A percentile compares a stretch with the other conserved stretches of the same genome.
These are phyloP conservation scores for Catostomus latipinnis DNA, from an alignment of 2,797 vertebrate species.

Conservation along the genomic window DNA sequence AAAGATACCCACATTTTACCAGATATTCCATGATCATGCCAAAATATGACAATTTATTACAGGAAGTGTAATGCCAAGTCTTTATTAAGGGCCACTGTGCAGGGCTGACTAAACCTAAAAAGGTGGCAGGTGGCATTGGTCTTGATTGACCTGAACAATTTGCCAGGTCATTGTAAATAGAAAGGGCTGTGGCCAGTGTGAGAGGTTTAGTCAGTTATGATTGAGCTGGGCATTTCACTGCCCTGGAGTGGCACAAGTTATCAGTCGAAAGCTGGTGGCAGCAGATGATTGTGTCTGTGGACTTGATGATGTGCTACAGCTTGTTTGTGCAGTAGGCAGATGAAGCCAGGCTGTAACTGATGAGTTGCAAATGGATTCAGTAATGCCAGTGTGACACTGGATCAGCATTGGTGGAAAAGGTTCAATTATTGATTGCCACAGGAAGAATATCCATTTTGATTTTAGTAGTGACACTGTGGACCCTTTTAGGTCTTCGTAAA, in stretches of 20 bases:
- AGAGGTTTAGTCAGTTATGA: slow-evolving; percentile 27
- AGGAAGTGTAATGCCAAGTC: neutral
- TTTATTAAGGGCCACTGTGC: neutral
- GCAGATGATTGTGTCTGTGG: slow-evolving; percentile 38
- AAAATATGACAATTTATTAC: neutral
- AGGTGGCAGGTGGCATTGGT: slow-evolving; percentile 19
- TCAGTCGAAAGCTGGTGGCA: slow-evolving; percentile 66
- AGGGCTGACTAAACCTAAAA: neutral
- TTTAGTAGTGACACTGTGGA: neutral
- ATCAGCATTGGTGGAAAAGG: slow-evolving; percentile 43
- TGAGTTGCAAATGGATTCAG: slow-evolving; percentile 38
- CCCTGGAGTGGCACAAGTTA: slow-evolving; percentile 45
- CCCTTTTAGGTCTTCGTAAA: neutral
- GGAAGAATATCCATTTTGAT: slow-evolving; percentile 13
- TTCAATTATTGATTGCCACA: slow-evolving; percentile 21
- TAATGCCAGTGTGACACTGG: slow-evolving; percentile 39
- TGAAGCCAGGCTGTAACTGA: slow-evolving; percentile 33
- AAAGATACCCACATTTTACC: too few species aligned
- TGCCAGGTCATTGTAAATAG: slow-evolving; percentile 29
- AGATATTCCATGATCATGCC: too few species aligned
- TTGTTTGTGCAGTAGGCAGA: slow-evolving; percentile 35
- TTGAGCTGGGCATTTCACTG: slow-evolving; percentile 39
- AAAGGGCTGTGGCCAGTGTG: slow-evolving; percentile 15
- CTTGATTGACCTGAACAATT: slow-evolving; percentile 37
- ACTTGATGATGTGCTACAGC: neutral